Conservation (phyloP, 2,888 invertebrate genomes). For the Drosophila borealis region DNA sequence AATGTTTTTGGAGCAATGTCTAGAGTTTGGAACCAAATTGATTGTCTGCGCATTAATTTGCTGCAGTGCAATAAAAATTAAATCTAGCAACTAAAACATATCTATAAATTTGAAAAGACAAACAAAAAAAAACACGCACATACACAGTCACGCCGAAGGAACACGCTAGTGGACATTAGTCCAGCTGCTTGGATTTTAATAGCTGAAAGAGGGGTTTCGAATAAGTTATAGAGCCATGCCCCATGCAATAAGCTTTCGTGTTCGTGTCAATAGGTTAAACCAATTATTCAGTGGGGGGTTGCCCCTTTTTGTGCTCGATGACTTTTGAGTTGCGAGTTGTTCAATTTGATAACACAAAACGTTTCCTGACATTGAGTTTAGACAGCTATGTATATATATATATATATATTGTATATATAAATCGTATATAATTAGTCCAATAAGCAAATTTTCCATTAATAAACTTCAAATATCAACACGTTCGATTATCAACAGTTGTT, state of each 20-base stretch:
- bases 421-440: conserved; percentile 22
- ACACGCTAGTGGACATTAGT: conserved; percentile 12
- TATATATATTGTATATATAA: conserved; percentile 9
- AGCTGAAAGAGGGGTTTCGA: background rate
- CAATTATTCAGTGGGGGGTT: background rate
- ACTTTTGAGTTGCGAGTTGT: background rate
- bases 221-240: conserved; percentile 22
- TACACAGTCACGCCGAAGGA: background rate
- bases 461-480: conserved; percentile 51
- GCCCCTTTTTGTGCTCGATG: background rate
- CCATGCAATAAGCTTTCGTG: conserved; percentile 29
- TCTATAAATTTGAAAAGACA: background rate
- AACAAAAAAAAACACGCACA: conserved; percentile 9
- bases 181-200: background rate
- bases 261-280: conserved; percentile 5
- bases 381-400: background rate
- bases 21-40: conserved; percentile 38
- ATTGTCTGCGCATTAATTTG: conserved; percentile 48
- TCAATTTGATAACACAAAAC: conserved; percentile 7
- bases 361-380: background rate
- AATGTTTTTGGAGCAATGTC: conserved; percentile 8
- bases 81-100: conserved; percentile 10
- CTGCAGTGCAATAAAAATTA: conserved; percentile 36
- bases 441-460: conserved; percentile 28
- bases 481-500: conserved; percentile 58